These are phyloP conservation scores for Luscinia megarhynchos DNA, from an alignment of 2,797 vertebrate species.

Conservation along the genomic window DNA sequence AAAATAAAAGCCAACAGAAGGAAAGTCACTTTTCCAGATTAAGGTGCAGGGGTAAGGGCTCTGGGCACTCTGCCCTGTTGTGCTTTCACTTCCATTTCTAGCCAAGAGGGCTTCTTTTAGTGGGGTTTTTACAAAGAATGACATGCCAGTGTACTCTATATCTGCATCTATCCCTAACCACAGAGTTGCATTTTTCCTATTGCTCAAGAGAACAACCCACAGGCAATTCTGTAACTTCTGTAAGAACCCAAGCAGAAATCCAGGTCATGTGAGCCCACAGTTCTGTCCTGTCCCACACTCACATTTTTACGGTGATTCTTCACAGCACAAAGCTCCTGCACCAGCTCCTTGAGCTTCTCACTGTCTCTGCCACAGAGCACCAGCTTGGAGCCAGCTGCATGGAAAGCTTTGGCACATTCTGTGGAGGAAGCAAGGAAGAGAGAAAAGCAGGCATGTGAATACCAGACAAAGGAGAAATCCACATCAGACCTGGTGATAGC, in stretches of 20 bases:
- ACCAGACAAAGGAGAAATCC: neutral
- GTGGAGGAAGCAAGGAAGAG: neutral
- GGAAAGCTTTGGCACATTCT: constrained; percentile 93
- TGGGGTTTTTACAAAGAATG: neutral
- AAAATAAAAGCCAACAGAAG: neutral
- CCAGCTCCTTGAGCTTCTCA: constrained; percentile 83
- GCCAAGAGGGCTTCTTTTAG: neutral
- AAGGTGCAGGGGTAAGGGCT: neutral
- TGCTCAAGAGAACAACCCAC: neutral
- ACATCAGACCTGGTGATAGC: neutral
- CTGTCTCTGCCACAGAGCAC: constrained; percentile 90
- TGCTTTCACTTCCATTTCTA: neutral
- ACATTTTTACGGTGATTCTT: constrained; percentile 66
- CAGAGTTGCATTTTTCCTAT: neutral
- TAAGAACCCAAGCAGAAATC: neutral
- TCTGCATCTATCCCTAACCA: neutral
- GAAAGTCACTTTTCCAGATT: neutral
- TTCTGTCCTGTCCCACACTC: neutral
- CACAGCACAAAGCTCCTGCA: constrained; percentile 78
- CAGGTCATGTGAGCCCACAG: fast-evolving
- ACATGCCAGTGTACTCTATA: fast-evolving
- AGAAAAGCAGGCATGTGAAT: neutral
- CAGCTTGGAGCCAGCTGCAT: constrained; percentile 86
- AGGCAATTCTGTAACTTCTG: neutral
- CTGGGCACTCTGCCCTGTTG: fast-evolving